Evolutionary conservation across 2,888 invertebrate species (phyloP), one percentile per base, ranked within the genome.

Genomic region (Spodoptera picta): DNA sequence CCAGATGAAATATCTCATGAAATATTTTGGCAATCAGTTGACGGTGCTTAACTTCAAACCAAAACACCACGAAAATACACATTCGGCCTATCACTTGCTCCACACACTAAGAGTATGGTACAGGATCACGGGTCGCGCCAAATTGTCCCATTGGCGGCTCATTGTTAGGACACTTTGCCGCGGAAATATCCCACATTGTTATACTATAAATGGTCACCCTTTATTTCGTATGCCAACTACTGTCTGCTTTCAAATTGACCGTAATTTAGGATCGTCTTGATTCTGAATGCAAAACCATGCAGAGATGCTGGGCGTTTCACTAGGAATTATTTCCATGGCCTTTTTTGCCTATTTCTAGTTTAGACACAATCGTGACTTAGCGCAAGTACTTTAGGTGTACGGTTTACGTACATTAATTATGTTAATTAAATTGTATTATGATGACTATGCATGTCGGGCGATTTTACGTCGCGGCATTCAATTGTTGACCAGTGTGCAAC

Each of bases 121-220:
- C 73, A 81, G 70, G 70, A 79, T 81, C 78, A 78, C 63, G 68
- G 77, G 74, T 78, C 78, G 75, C 86, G 82, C 89, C 87, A 87
- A 90, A 90, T 90, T 89, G 88, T 89, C 88, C 87, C 89, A 90
- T 89, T 89, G 88, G 84, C 65, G 75, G 77, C 82, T 84, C 84
- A 86, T 88, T 90, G 88, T 87, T 77, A 81, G 57, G 67, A 77
- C 78, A 78, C 65, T 79, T 63, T 57, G 54, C 60, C 52, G 56
- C 44, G 56, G 77, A 66, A 76, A 73, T 79, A 79, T 72, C 66
- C 75, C 75, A 77, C 80, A 78, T 78, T 78, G 78, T 79, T 79
- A 69, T 56, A 66, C 77, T 79, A 61, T 75, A 78, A 74, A 78
- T 77, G 78, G 78, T 50, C 66, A 75, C 61, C 72, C 65, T 74